Base-by-base conservation (phyloP, 2,888 invertebrate species). In the Hydriomena furcata region DNA sequence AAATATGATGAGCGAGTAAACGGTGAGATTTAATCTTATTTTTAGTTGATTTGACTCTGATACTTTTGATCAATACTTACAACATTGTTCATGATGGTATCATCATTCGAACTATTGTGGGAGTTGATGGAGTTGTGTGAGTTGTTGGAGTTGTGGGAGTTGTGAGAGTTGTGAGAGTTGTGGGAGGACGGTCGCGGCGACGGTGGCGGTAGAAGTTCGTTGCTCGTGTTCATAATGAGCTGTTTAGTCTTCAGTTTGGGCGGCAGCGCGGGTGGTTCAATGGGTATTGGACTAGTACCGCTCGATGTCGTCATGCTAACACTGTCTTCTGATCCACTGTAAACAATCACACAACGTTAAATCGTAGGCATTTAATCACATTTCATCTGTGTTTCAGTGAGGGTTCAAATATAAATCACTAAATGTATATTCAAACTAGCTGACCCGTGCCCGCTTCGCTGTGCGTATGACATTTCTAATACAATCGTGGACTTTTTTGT, bases 221-320 rank as follows among this genome's bases (percentile, higher is more conserved):
- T 88, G 67, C 85, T 86, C 32, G 86, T 82, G 59, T 79, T 82
- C 58, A 84, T 66, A 56, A 82, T 79, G 30, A 84, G 88, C 81
- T 17, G 17, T 17, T 82, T 89, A 54, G 57, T 82, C 62, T 79
- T 91, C 80, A 83, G 88, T 72, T 92, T 92, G 30, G 92, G 92
- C 20, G 92, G 92, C 50, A 92, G 66, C 10, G 92, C 92, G 1
- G 92, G 92, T 8, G 87, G 88, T 60, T 84, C 88, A 32, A 73
- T 87, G 64, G 76, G 92, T 71, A 80, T 82, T 57, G 79, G 92
- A 84, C 92, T 77, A 72, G 91, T 77, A 61, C 84, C 68, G 78
- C 90, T 75, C 75, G 92, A 71, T 25, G 82, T 76, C 12, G 71
- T 76, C 72, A 87, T 79, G 63, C 82, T 85, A 20, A 86, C 82